Conservation (phyloP, 2,888 invertebrate species). For the Tipula lateralis region DNA sequence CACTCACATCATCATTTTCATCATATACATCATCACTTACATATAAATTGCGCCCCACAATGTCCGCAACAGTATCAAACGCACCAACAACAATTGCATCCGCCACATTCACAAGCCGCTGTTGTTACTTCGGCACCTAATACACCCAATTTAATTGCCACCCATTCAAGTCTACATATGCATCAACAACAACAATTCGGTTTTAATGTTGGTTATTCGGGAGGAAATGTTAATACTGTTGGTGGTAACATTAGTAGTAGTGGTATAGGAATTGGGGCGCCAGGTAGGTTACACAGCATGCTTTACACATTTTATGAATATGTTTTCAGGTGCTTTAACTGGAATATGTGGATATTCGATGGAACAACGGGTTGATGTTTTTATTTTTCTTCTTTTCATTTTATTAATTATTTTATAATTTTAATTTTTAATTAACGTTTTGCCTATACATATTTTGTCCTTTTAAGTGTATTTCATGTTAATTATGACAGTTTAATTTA, state of each 20-base stretch:
- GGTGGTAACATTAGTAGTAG: slow-evolving; percentile 29
- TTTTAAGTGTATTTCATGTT: no score
- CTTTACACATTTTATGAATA: slow-evolving; percentile 32
- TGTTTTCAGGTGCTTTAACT: slow-evolving; percentile 35
- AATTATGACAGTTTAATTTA: no score
- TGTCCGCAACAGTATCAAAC: slow-evolving; percentile 34
- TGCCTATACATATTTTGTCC: not conserved
- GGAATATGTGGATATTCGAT: slow-evolving; percentile 33
- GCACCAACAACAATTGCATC: slow-evolving; percentile 35
- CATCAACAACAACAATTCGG: slow-evolving; percentile 34
- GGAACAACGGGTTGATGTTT: not conserved
- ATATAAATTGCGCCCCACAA: slow-evolving; percentile 33
- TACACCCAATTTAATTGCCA: slow-evolving; percentile 33
- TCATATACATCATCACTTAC: slow-evolving; percentile 31
- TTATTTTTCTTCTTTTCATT: not conserved
- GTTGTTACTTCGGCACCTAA: slow-evolving; percentile 32
- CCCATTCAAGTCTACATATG: slow-evolving; percentile 33
- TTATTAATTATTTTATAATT: not conserved
- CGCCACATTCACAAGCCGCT: slow-evolving; percentile 25
- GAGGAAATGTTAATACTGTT: not conserved
- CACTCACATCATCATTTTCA: slow-evolving; percentile 34
- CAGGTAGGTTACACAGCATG: slow-evolving; percentile 51
- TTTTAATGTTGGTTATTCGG: not conserved
- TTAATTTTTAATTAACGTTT: not conserved
- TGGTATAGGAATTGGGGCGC: slow-evolving; percentile 34